Evolutionary conservation across 23 tunicate genomes (phyloP), one percentile per base, ranked within the genome.

Genomic region (Styela clava): DNA sequence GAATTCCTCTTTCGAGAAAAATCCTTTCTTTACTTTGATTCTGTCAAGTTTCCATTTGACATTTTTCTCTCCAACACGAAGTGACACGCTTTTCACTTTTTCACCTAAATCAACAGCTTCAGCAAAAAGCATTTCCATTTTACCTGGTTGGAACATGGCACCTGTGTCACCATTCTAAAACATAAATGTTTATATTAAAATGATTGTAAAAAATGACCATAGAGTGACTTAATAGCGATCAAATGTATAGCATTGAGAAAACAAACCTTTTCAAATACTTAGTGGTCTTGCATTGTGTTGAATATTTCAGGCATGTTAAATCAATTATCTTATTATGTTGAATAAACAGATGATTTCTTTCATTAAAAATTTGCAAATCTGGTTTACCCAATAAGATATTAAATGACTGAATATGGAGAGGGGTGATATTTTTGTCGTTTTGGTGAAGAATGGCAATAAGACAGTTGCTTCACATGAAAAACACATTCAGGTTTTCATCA

Each of bases 71-170:
- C 87, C 87, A 21, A 85, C 76, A 32, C 74, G 56, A 31, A 91
- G 32, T 62, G 69, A 86, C 72, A 91, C 90, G 81, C 74, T 73
- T 61, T 91, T 84, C 16, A 91, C 78, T 18, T 52, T 78, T 70
- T 85, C 87, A 69, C 90, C 97, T 0, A 91, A 79, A 24, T 35
- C 69, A 31, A 91, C 97, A 24, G 97, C 90, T 78, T 91, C 97
- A 26, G 85, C 68, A 27, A 83, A 74, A 27, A 91, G 79, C 31
- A 91, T 82, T 68, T 91, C 89, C 64, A 91, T 83, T 35, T 88
- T 85, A 21, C 97, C 89, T 34, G 97, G 97, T 61, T 83, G 90
- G 44, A 91, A 83, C 33, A 82, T 82, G 2, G 86, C 89, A 33
- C 34, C 68, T 35, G 74, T 44, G 56, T 44, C 56, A 5, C 56